These are phyloP conservation scores for Drosophila paranaensis DNA, from an alignment of 2,888 invertebrate genomes.

Conservation along the genomic window DNA sequence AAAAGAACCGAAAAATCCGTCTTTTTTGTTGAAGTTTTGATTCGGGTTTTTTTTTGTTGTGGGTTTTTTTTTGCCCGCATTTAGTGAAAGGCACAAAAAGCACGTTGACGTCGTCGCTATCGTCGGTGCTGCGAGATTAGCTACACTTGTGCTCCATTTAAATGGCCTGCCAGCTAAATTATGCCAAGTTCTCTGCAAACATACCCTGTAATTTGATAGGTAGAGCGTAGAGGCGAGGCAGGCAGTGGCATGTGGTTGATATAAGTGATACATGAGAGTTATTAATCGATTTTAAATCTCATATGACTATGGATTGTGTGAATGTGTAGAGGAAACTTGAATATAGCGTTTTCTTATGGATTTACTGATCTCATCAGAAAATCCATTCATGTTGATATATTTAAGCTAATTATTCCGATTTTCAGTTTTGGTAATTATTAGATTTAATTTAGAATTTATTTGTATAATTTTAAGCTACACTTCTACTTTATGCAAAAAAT, in stretches of 20 bases:
- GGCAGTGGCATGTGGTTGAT: fast-evolving
- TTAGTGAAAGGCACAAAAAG: conserved; percentile 71
- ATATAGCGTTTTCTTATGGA: too few relatives aligned
- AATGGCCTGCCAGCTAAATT: conserved; percentile 78
- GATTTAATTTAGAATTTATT: too few relatives aligned
- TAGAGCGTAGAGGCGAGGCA: neutral
- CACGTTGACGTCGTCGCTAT: conserved; percentile 61
- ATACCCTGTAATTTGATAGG: conserved; percentile 14
- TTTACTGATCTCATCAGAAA: too few relatives aligned
- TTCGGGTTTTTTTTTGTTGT: conserved; percentile 27
- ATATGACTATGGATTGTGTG: neutral
- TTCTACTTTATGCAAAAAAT: too few relatives aligned
- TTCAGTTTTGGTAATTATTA: too few relatives aligned
- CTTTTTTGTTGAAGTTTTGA: conserved; percentile 32
- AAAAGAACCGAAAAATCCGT: conserved; percentile 36
- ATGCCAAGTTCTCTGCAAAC: conserved; percentile 71
- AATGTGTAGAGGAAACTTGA: too few relatives aligned
- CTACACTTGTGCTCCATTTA: conserved; percentile 81
- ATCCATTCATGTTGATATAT: too few relatives aligned
- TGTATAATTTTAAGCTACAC: too few relatives aligned
- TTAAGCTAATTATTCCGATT: too few relatives aligned
- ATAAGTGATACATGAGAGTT: neutral
- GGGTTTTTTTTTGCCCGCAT: conserved; percentile 46
- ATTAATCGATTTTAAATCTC: neutral
- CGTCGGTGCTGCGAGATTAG: conserved; percentile 72